phyloP scores from a whole-genome alignment of 2,797 vertebrate species.

The Orestias chungarensis region DNA sequence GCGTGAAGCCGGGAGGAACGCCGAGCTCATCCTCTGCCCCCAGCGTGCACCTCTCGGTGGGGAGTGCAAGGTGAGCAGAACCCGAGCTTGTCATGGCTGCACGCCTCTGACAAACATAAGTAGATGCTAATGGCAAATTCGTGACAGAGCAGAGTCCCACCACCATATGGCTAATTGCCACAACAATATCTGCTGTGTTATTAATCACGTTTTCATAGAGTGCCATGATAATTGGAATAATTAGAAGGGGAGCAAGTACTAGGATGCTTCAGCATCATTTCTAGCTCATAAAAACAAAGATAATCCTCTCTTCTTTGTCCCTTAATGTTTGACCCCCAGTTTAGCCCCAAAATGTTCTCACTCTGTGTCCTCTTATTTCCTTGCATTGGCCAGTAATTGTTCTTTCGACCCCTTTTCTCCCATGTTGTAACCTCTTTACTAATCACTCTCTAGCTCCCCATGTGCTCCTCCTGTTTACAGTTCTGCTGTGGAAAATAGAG shows the following conservation, averaged over 20 bases:
- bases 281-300: slow-evolving; percentile 63
- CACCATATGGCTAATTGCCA: slow-evolving; percentile 99
- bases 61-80: slow-evolving; percentile 98
- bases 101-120: slow-evolving; percentile 99
- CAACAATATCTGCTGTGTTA: slow-evolving; percentile 99
- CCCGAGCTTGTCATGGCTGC: slow-evolving; percentile 98
- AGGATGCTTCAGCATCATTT: slow-evolving; percentile 82
- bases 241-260: slow-evolving; percentile 91
- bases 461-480: slow-evolving; percentile 81
- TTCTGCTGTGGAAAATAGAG: slow-evolving; percentile 81
- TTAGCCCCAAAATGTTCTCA: slow-evolving; percentile 12
- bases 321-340: slow-evolving; percentile 17
- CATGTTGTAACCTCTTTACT: slow-evolving; percentile 36
- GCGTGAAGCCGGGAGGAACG: slow-evolving; percentile 88
- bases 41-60: slow-evolving; percentile 84
- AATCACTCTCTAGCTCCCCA: slow-evolving; percentile 73
- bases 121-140: slow-evolving; percentile 99
- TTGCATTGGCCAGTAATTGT: slow-evolving; percentile 18
- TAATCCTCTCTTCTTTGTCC: slow-evolving; percentile 20
- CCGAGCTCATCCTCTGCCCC: slow-evolving; percentile 79
- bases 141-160: slow-evolving; percentile 99
- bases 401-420: slow-evolving; percentile 25
- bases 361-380: slow-evolving; percentile 21
- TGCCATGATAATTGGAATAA: slow-evolving; percentile 99
- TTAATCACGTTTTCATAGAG: slow-evolving; percentile 99